Evolutionary conservation across 2,888 invertebrate genomes (phyloP).

Genomic region (Limnephilus rhombicus): DNA sequence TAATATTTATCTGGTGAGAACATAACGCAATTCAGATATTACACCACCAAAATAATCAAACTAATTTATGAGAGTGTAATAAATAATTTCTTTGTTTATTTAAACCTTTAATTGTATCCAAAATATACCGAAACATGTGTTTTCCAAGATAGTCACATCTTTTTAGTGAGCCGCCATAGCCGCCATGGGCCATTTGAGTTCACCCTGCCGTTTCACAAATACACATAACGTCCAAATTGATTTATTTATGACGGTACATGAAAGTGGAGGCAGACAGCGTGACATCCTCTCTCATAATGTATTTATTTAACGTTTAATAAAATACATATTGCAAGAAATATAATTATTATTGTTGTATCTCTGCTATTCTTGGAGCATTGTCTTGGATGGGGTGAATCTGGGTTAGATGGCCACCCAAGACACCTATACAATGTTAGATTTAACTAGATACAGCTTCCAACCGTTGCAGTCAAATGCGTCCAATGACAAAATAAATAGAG

Average conservation of each 20-base stretch:
- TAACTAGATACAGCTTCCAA: too few relatives aligned
- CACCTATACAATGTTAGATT: too few relatives aligned
- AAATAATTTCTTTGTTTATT: constrained; percentile 45
- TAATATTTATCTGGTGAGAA: background rate
- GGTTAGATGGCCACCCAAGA: background rate
- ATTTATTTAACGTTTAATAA: constrained; percentile 55
- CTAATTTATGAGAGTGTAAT: constrained; percentile 31
- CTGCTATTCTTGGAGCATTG: background rate
- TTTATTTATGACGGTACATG: constrained; percentile 59
- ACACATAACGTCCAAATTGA: constrained; percentile 61
- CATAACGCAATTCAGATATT: background rate
- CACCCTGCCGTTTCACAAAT: constrained; percentile 61
- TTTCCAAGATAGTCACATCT: constrained; percentile 37
- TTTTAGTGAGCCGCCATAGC: constrained; percentile 31
- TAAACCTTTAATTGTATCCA: constrained; percentile 42
- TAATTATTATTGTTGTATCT: background rate
- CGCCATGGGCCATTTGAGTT: constrained; percentile 61
- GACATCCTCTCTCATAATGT: constrained; percentile 49
- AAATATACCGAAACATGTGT: constrained; percentile 44
- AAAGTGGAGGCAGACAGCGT: constrained; percentile 57
- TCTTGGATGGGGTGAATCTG: background rate
- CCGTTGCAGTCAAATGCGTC: too few relatives aligned
- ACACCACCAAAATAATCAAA: constrained; percentile 14
- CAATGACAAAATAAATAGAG: too few relatives aligned
- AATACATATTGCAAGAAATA: constrained; percentile 23